Evolutionary conservation across 2,113 vertebrate species (phyloP), one percentile per base, ranked within the genome.

Genomic region (Percina caprodes): DNA sequence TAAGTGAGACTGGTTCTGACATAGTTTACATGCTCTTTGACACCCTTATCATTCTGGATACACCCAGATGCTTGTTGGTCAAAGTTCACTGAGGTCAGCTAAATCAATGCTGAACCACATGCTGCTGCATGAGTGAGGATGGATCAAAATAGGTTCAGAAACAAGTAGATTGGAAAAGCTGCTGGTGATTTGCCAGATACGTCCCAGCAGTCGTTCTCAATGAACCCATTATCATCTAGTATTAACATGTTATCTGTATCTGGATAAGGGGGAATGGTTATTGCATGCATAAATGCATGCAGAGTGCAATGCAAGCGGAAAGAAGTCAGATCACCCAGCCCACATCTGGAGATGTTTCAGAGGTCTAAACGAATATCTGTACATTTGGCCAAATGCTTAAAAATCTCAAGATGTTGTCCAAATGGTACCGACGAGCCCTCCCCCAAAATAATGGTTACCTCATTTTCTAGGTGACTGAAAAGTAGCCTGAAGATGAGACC

Each of bases 51-150:
- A 7, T 5, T 26, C 1, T 46, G 55, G 30, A 60, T 3, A 52
- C 45, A 70, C 46, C 0, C 0, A 42, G 13, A 54, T 16, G 55
- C 13, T 52, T 19, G 46, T 30, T 45, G 42, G 26, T 63, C 49
- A 55, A 51, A 49, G 42, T 45, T 30, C 23, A 75, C 56, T 7
- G 16, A 70, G 16, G 59, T 75, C 24, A n/a, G 26, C 35, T 63
- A 8, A 49, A 78, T 26, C 60, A 33, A 59, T 13, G 46, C 45
- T 26, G 48, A 42, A 60, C 63, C n/a, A 11, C 58, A 49, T 26
- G 45, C 14, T 61, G 56, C 24, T 8, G 24, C 35, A 35, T 39
- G 9, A 39, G 9, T 39, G 39, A 39, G 9, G 39, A 39, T 9
- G 39, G 39, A 9, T 42, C 10, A 42, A 42, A 42, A 11, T 11